These are phyloP conservation scores for Drosophila chauvacae DNA, from an alignment of 1,140 invertebrate genomes.

Conservation along the genomic window DNA sequence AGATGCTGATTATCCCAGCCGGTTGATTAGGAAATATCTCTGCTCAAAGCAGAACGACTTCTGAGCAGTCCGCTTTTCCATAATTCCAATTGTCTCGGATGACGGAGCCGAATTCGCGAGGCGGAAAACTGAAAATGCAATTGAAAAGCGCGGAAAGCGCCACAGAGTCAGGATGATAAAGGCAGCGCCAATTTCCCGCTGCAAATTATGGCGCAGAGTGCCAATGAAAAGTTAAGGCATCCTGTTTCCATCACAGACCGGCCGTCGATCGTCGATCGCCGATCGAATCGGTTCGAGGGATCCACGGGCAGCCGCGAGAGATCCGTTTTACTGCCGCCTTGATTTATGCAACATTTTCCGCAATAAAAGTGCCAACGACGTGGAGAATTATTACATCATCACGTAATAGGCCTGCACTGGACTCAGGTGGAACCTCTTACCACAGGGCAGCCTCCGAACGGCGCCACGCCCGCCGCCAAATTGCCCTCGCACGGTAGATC, in stretches of 20 bases:
- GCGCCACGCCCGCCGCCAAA: constrained; percentile 76
- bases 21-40: constrained; percentile 60
- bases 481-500: constrained; percentile 59
- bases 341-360: constrained; percentile 81
- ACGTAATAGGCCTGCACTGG: constrained; percentile 66
- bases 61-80: constrained; percentile 38
- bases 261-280: not conserved
- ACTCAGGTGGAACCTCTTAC: constrained; percentile 26
- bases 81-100: constrained; percentile 54
- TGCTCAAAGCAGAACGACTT: constrained; percentile 45
- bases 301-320: constrained; percentile 41
- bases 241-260: constrained; percentile 55
- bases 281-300: not conserved
- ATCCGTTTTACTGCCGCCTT: constrained; percentile 76
- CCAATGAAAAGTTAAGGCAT: constrained; percentile 67
- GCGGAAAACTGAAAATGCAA: constrained; percentile 41
- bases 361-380: constrained; percentile 78
- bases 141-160: constrained; percentile 18
- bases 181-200: constrained; percentile 37
- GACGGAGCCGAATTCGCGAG: constrained; percentile 53
- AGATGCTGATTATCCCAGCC: constrained; percentile 62
- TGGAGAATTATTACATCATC: constrained; percentile 81
- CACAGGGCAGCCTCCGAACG: constrained; percentile 17
- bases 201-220: constrained; percentile 64
- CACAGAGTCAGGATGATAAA: constrained; percentile 7